phyloP scores from a whole-genome alignment of 2,888 invertebrate genomes.

The Myopa testacea region DNA sequence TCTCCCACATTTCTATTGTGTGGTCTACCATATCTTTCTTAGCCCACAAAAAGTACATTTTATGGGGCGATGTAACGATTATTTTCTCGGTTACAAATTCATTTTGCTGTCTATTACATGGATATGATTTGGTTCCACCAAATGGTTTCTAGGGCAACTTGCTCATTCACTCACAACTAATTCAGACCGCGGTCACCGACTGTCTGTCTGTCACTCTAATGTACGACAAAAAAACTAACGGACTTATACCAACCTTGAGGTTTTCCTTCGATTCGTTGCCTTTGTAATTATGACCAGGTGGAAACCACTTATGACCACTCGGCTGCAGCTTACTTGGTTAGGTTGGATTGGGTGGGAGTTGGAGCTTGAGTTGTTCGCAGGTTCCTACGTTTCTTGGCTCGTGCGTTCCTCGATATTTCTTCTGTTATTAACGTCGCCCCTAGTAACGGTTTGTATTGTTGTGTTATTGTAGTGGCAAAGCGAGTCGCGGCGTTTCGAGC shows the following conservation, averaged over 20 bases:
- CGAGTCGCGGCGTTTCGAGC: too few species aligned
- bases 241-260: not conserved
- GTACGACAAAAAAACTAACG: not conserved
- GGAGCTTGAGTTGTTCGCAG: not conserved
- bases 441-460: slow-evolving; percentile 59
- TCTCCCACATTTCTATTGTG: too few species aligned
- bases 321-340: slow-evolving; percentile 20
- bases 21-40: too few species aligned
- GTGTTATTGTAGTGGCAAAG: slow-evolving; percentile 52
- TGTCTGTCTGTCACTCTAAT: not conserved
- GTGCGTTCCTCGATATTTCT: slow-evolving; percentile 25
- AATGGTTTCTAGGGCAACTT: slow-evolving; percentile 17
- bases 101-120: not conserved
- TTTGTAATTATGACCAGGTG: slow-evolving; percentile 27
- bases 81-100: not conserved
- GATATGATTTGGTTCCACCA: slow-evolving; percentile 1
- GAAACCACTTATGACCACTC: slow-evolving; percentile 10
- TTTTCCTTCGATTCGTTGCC: too few species aligned
- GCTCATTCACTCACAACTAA: not conserved
- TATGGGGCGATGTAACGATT: not conserved
- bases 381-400: not conserved
- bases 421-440: slow-evolving; percentile 50
- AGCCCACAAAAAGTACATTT: too few species aligned
- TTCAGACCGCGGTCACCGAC: not conserved
- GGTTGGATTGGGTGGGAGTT: slow-evolving; percentile 7